Evolutionary conservation across 2,113 vertebrate species (phyloP), one percentile per base, ranked within the genome.

Genomic region (Eulemur macaco): DNA sequence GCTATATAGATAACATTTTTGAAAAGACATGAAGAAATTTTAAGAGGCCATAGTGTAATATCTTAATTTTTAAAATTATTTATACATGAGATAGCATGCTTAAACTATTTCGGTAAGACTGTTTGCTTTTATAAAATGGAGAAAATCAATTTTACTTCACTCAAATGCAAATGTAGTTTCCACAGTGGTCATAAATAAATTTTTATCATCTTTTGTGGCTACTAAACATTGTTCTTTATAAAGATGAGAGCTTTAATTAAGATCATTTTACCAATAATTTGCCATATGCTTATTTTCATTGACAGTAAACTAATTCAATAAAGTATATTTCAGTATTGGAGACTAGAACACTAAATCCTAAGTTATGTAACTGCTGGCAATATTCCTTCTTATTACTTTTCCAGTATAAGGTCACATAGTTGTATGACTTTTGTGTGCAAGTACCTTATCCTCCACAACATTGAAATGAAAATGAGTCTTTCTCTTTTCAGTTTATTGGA

Each of bases 381-480:
- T 6, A 91, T 64, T 68, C 10, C 13, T 92, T 29, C 82, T 96
- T 92, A 95, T 93, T 23, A 81, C 9, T 95, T 96, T 94, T 8
- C 23, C 42, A 94, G 12, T 3, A 77, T 64, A 97, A 95, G 29
- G 15, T 93, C 64, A 69, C 27, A 66, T 21, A 73, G 10, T 8
- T 93, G 14, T 50, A 11, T 52, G 89, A 94, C 4, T 77, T 39
- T 91, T 90, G 21, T 91, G 1, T 52, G 91, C 0, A 17, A 83
- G 50, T 60, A 60, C 20, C 20, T 86, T 92, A 21, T 89, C 97
- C 68, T 97, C 13, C 66, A 45, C 58, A 89, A 21, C 25, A 89
- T 0, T 96, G n/a, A 95, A 95, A 89, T 92, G 21, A 97, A 98
- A 98, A 95, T n/a, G 2, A 5, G 2, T 20, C 69, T 97, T 97